These are phyloP conservation scores for Metridium senile DNA, from an alignment of 92 coral and sea anemone species.

Conservation along the genomic window DNA sequence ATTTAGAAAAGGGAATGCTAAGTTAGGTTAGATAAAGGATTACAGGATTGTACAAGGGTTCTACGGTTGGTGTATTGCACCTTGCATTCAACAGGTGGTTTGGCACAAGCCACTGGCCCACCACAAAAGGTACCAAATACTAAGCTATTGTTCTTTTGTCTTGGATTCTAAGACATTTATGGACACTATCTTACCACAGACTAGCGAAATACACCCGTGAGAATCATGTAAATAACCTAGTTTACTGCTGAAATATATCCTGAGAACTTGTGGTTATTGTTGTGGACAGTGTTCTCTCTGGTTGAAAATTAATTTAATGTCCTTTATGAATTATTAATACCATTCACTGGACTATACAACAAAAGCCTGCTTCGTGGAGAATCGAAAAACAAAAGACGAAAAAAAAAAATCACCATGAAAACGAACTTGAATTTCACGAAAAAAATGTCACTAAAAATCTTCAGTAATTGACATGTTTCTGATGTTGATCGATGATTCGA, in stretches of 20 bases:
- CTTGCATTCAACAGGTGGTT: slow-evolving; percentile 61
- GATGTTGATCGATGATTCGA: not conserved
- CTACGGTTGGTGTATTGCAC: not conserved
- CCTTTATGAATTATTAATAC: slow-evolving; percentile 16
- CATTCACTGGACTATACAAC: not conserved
- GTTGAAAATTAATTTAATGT: slow-evolving; percentile 10
- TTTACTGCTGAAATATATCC: too few relatives aligned
- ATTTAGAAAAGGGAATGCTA: too few relatives aligned
- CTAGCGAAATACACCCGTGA: not conserved
- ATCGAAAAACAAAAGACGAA: not conserved
- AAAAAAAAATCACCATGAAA: not conserved
- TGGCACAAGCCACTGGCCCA: slow-evolving; percentile 62
- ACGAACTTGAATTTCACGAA: not conserved
- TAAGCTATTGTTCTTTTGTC: slow-evolving; percentile 64
- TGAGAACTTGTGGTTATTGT: not conserved
- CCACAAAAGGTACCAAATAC: slow-evolving; percentile 32
- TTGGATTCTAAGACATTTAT: slow-evolving; percentile 4
- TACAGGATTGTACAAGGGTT: not conserved
- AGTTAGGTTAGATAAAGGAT: too few relatives aligned
- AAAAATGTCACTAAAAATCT: not conserved
- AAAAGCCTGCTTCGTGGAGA: slow-evolving; percentile 13
- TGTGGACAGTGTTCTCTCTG: not conserved
- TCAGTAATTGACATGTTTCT: not conserved
- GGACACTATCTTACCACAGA: slow-evolving; percentile 9
- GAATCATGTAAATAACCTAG: too few relatives aligned